Evolutionary conservation across 2,797 vertebrate genomes (phyloP), one percentile per base, ranked within the genome.

Genomic region (Pogoniulus pusillus): DNA sequence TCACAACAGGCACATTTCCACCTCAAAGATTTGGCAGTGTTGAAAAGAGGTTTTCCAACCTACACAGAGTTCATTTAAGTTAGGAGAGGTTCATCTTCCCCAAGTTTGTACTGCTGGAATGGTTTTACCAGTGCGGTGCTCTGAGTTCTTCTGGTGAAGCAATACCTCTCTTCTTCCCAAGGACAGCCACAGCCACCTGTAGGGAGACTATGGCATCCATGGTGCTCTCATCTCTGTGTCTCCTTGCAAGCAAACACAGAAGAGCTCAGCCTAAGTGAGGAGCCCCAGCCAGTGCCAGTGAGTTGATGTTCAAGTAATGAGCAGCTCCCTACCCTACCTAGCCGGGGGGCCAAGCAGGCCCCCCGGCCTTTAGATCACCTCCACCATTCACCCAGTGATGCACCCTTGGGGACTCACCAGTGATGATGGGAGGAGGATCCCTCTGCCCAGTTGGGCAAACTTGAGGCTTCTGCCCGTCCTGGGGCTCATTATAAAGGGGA

Each of bases 41-140:
- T 90, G 66, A 91, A 91, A 89, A 77, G 73, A 82, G 63, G 20
- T 70, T 95, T 96, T 95, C 92, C 86, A 96, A 85, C 71, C 87
- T 77, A 51, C 69, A 45, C 37, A 90, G 90, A 89, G 80, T 91
- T 81, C 87, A 81, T 91, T 93, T 62, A 41, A 93, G 85, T 93
- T 80, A 62, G 85, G 70, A 81, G 82, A 85, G 72, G 76, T 89
- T 94, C 93, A 62, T 91, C 82, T 87, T 75, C 55, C 79, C 51
- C 82, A 80, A 3, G 66, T 92, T 82, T 90, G 73, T 91, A 90
- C 79, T 87, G 64, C 72, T 58, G 63, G 66, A 89, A 90, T 62
- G 70, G 66, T 45, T 94, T 69, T 77, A 72, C 64, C 1, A 3
- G 58, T 69, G 6, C 49, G 87, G 68, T 16, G 59, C 82, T 90